These are phyloP conservation scores for Venustoraphidia nigricollis DNA, from an alignment of 2,888 invertebrate species.

Conservation along the genomic window DNA sequence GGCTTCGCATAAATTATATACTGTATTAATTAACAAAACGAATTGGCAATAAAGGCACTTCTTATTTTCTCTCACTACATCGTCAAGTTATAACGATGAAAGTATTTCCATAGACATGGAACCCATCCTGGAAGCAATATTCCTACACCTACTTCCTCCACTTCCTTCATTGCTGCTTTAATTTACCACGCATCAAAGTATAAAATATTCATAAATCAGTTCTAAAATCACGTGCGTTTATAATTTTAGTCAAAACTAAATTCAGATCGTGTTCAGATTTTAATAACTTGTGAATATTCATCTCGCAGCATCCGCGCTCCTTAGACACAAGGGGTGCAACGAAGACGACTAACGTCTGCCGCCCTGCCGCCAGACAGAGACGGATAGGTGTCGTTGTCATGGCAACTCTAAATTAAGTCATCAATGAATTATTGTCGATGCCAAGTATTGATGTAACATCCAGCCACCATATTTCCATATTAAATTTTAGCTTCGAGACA, in stretches of 20 bases:
- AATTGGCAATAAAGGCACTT: too few relatives aligned
- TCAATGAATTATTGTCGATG: conserved; percentile 30
- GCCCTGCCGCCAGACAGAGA: conserved; percentile 17
- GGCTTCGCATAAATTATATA: too few relatives aligned
- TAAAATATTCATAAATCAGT: too few relatives aligned
- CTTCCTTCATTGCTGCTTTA: conserved; percentile 17
- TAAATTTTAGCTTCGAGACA: conserved; percentile 3
- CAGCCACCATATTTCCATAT: conserved; percentile 3
- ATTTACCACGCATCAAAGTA: conserved; percentile 18
- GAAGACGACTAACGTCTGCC: conserved; percentile 9
- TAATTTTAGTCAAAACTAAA: neutral
- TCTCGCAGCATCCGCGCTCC: conserved; percentile 19
- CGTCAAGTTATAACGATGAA: conserved; percentile 7
- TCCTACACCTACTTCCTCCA: conserved; percentile 13
- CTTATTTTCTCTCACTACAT: too few relatives aligned
- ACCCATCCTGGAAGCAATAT: conserved; percentile 21
- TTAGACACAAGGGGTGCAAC: conserved; percentile 5
- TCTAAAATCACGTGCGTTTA: too few relatives aligned
- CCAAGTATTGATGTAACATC: conserved; percentile 17
- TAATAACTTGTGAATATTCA: conserved; percentile 34
- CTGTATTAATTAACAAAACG: too few relatives aligned
- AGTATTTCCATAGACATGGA: conserved; percentile 21
- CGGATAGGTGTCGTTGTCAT: conserved; percentile 20
- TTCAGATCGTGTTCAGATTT: conserved; percentile 27
- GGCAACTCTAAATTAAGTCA: conserved; percentile 29